Base-by-base conservation (phyloP, 2,888 invertebrate genomes). In the Ypsolopha sequella region DNA sequence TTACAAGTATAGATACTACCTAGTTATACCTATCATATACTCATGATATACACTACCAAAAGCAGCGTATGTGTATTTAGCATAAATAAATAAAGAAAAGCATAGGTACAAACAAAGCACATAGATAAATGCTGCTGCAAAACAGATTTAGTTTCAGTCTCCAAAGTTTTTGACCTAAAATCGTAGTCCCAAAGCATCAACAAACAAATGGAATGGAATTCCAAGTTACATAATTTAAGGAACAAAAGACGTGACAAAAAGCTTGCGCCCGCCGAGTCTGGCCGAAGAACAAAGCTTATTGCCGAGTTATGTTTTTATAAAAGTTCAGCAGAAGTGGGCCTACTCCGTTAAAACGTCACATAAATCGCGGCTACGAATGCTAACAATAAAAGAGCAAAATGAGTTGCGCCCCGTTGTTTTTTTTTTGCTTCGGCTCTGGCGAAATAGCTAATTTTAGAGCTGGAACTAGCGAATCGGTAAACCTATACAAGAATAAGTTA, bases 161-260 rank as follows among this genome's bases (percentile, higher is more conserved):
- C 24, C 24, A 2, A 24, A 24, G 24, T 24, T 24, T 24, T 24
- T 24, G 24, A 24, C 24, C 24, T 24, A 24, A 24, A 24, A 24
- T 24, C 24, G 24, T 24, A 3, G 24, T 24, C 38, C 38, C 38
- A n/a, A 10, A 38, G 38, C 38, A 8, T 38, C 38, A 38, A n/a
- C 38, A 38, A 38, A 10, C 6, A 4, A 8, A 10, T 39, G 39
- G 10, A 24, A 24, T 67, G 65, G 70, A 70, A 70, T 73, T 68
- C 65, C 62, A 64, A 64, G 74, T 78, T 80, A 79, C 70, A 75
- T 80, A 77, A 82, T 79, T 80, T 73, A 76, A 76, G 66, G 82
- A 81, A 79, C 80, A 82, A 80, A 77, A 76, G 76, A 65, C 66
- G 68, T 62, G 60, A 59, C 64, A 80, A 80, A 77, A 76, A 70